Evolutionary conservation across 2,797 vertebrate species (phyloP).

Genomic region (Acipenser transmontanus): DNA sequence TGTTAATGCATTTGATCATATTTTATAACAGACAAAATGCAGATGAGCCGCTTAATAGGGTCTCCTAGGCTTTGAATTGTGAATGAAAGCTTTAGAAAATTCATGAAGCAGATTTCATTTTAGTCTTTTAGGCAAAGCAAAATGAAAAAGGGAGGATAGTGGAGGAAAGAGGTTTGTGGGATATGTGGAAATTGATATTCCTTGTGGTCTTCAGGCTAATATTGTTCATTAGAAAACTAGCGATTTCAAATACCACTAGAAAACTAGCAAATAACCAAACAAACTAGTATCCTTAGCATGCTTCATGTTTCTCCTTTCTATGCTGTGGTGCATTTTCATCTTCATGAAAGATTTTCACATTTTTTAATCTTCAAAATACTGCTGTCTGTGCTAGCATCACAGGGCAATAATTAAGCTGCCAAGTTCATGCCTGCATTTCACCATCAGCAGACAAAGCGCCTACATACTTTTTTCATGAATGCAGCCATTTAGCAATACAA

Average conservation of each 20-base stretch:
- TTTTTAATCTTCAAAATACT: conserved; percentile 1
- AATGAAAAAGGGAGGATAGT: too few relatives aligned
- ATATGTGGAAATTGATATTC: too few relatives aligned
- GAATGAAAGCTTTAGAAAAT: not conserved
- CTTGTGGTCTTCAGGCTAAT: too few relatives aligned
- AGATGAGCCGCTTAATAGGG: not conserved
- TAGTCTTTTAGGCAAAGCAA: not conserved
- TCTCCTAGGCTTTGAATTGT: conserved; percentile 4
- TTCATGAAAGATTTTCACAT: too few relatives aligned
- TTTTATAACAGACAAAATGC: not conserved
- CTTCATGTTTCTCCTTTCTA: too few relatives aligned
- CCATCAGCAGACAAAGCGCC: conserved; percentile 7
- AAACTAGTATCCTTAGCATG: too few relatives aligned
- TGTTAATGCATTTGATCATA: not conserved
- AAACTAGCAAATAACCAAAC: too few relatives aligned
- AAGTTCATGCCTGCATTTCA: conserved; percentile 4
- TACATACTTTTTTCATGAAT: conserved; percentile 8
- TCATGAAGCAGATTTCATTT: not conserved
- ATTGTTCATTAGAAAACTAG: too few relatives aligned
- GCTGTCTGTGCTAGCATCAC: not conserved
- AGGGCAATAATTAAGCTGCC: conserved; percentile 6
- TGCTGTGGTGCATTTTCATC: too few relatives aligned
- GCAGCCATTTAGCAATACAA: conserved; percentile 11
- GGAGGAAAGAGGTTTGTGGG: too few relatives aligned
- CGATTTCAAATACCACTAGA: too few relatives aligned